These are phyloP conservation scores for Diplodus puntazzo DNA, from an alignment of 2,797 vertebrate genomes.

Conservation along the genomic window DNA sequence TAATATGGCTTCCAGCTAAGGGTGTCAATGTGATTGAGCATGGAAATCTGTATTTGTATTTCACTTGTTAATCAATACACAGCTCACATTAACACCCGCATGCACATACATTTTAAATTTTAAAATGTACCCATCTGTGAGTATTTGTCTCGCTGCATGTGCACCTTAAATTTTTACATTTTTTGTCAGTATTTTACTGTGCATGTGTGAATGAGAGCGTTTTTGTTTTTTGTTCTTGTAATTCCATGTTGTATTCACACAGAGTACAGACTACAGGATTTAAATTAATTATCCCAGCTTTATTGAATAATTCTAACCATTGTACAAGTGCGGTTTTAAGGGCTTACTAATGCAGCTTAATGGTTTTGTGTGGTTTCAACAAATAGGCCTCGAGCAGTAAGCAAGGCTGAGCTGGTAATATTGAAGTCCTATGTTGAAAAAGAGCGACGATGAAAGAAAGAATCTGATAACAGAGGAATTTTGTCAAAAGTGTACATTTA, in stretches of 20 bases:
- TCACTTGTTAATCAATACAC: conserved; percentile 42
- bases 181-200: neutral
- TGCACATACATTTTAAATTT: conserved; percentile 3
- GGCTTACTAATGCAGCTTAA: conserved; percentile 59
- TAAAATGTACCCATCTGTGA: neutral
- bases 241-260: conserved; percentile 36
- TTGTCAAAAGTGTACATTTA: neutral
- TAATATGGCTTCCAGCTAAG: conserved; percentile 58
- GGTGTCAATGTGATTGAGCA: conserved; percentile 24
- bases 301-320: conserved; percentile 60
- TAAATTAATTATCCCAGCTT: conserved; percentile 63
- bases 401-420: conserved; percentile 46
- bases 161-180: neutral
- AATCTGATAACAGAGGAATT: conserved; percentile 1
- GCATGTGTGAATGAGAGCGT: neutral
- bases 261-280: conserved; percentile 45
- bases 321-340: conserved; percentile 59
- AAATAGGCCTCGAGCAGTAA: conserved; percentile 19
- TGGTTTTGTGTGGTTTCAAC: conserved; percentile 54
- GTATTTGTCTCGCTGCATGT: conserved; percentile 7
- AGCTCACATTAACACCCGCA: neutral
- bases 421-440: conserved; percentile 36
- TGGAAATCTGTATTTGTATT: conserved; percentile 10
- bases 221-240: conserved; percentile 19
- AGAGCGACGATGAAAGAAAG: neutral